Evolutionary conservation across 2,113 vertebrate genomes (phyloP).

Genomic region (Zingel zingel): DNA sequence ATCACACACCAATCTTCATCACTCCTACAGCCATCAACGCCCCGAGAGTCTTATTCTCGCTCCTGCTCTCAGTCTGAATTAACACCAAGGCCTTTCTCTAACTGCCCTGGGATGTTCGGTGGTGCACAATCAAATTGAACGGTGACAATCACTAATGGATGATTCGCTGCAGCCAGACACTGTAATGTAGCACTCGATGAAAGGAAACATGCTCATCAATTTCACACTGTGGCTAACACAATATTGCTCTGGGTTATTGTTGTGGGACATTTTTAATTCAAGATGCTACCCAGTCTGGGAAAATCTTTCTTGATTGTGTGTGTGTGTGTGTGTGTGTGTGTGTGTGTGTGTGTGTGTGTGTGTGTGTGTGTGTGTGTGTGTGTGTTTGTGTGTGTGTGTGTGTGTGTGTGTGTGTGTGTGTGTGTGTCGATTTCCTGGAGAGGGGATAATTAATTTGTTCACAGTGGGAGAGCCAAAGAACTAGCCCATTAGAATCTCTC

Average conservation of each 20-base stretch:
- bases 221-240: constrained; percentile 82
- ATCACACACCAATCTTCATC: constrained; percentile 76
- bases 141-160: constrained; percentile 83
- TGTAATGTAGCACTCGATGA: constrained; percentile 82
- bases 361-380: constrained; percentile 12
- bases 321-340: too few species aligned
- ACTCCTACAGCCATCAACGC: constrained; percentile 60
- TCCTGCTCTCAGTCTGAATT: constrained; percentile 75
- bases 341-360: constrained; percentile 29
- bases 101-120: constrained; percentile 75
- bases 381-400: not conserved
- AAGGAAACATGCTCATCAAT: constrained; percentile 84
- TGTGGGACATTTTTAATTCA: constrained; percentile 82
- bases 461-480: constrained; percentile 71
- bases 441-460: constrained; percentile 83
- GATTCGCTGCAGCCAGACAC: constrained; percentile 75
- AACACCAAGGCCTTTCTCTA: constrained; percentile 73
- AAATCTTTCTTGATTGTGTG: constrained; percentile 65
- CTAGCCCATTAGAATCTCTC: constrained; percentile 78
- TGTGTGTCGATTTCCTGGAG: constrained; percentile 67
- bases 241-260: constrained; percentile 82
- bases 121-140: constrained; percentile 80
- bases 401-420: constrained; percentile 24
- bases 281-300: constrained; percentile 70
- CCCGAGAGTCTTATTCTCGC: constrained; percentile 68